Evolutionary conservation across 2,888 invertebrate species (phyloP).

Genomic region (Eupeodes latifasciatus): DNA sequence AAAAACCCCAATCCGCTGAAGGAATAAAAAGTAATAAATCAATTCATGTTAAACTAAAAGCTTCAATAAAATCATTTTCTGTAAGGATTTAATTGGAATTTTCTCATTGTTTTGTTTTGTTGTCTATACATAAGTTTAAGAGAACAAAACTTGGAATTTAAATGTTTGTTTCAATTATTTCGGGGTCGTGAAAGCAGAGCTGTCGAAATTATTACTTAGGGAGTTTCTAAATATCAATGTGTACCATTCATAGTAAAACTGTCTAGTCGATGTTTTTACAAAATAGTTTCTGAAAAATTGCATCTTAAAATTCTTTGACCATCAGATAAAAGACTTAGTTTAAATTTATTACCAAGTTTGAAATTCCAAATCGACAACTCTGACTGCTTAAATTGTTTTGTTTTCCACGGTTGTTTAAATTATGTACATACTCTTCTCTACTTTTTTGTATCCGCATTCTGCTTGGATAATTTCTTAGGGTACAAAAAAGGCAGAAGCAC

Average conservation of each 20-base stretch:
- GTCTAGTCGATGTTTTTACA: no score
- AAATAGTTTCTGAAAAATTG: no score
- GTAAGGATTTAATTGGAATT: conserved; percentile 41
- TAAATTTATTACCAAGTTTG: no score
- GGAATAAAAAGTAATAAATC: conserved; percentile 3
- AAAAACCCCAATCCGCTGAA: neutral
- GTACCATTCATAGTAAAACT: no score
- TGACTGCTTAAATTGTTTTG: neutral
- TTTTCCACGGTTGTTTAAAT: neutral
- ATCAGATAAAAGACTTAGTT: no score
- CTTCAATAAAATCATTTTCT: conserved; percentile 28
- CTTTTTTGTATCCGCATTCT: conserved; percentile 13
- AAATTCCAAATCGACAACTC: conserved; percentile 9
- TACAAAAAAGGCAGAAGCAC: conserved; percentile 18
- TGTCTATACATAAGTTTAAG: neutral
- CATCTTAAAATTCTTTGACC: no score
- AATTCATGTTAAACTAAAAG: conserved; percentile 15
- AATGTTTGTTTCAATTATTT: conserved; percentile 1
- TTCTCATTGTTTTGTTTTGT: neutral
- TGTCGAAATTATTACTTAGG: neutral
- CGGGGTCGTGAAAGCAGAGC: neutral
- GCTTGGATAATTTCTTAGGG: conserved; percentile 21
- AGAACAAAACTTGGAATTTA: neutral
- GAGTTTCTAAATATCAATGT: neutral
- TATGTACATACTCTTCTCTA: neutral